A percentile compares a stretch with the other conserved stretches of the same genome.
Conservation (phyloP, 1,140 invertebrate genomes). For the Danaus plexippus region DNA sequence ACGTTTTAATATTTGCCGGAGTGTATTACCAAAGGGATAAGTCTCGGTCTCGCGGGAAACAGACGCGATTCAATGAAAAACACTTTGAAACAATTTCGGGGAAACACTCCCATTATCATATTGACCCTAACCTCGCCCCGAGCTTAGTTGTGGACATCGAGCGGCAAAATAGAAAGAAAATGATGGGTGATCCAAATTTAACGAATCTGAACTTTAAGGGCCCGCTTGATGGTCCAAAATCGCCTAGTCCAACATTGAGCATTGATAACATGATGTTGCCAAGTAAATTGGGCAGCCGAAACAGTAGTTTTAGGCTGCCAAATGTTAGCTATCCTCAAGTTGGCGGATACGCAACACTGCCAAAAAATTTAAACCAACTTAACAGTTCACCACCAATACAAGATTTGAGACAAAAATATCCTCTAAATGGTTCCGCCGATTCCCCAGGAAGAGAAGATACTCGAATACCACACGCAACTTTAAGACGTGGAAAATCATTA, state of each 20-base stretch:
- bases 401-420: conserved; percentile 60
- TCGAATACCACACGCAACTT: conserved; percentile 56
- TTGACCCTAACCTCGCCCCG: conserved; percentile 76
- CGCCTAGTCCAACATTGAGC: conserved; percentile 62
- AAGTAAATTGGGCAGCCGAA: conserved; percentile 58
- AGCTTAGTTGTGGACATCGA: conserved; percentile 86
- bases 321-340: conserved; percentile 61
- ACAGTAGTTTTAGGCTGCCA: conserved; percentile 59
- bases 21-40: conserved; percentile 91
- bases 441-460: conserved; percentile 43
- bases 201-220: conserved; percentile 67
- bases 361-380: conserved; percentile 67
- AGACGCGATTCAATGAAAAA: conserved; percentile 75
- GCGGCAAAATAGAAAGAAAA: conserved; percentile 73
- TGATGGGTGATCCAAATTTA: conserved; percentile 52
- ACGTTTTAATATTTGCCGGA: conserved; percentile 88
- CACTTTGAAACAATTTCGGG: conserved; percentile 77
- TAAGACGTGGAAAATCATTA: conserved; percentile 53
- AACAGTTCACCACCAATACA: conserved; percentile 62
- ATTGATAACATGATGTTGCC: conserved; percentile 69
- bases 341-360: conserved; percentile 62
- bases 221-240: conserved; percentile 60
- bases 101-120: conserved; percentile 78
- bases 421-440: conserved; percentile 53
- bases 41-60: conserved; percentile 75